Conservation (phyloP, 2,113 vertebrate species). For the Sitta europaea region DNA sequence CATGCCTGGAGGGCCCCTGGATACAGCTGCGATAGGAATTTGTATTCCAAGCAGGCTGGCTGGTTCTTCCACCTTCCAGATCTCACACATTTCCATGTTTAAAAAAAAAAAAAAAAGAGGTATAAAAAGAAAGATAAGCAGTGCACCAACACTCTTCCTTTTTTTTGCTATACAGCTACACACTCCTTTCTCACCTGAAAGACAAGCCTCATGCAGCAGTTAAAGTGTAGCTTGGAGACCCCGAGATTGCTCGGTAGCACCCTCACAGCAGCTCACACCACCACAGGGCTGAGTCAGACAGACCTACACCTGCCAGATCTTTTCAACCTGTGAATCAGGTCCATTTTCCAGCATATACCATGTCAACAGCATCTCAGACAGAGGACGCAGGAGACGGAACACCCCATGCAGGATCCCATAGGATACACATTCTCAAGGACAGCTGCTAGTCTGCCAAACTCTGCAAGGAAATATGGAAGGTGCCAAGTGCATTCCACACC, state of each 20-base stretch:
- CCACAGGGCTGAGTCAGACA: not conserved
- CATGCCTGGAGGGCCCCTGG: not conserved
- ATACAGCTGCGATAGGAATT: not conserved
- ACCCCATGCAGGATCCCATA: not conserved
- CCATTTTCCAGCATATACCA: not conserved
- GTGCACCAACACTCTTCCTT: not conserved
- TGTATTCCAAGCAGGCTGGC: not conserved
- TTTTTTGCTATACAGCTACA: not conserved
- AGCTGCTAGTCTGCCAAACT: not conserved
- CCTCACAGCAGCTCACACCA: not conserved
- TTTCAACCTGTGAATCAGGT: not conserved
- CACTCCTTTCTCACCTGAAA: not conserved
- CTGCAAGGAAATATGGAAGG: not conserved
- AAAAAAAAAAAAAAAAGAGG: not conserved
- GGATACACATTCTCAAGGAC: not conserved
- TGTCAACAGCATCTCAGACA: not conserved
- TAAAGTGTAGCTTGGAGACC: not conserved
- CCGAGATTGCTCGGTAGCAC: not conserved
- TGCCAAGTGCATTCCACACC: rapidly evolving
- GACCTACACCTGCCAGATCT: not conserved
- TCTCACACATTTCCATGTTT: not conserved
- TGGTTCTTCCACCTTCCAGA: not conserved
- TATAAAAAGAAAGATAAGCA: not conserved
- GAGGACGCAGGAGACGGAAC: not conserved
- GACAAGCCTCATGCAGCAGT: not conserved